These are phyloP conservation scores for Conomelus anceps DNA, from an alignment of 2,888 invertebrate species.

Conservation along the genomic window DNA sequence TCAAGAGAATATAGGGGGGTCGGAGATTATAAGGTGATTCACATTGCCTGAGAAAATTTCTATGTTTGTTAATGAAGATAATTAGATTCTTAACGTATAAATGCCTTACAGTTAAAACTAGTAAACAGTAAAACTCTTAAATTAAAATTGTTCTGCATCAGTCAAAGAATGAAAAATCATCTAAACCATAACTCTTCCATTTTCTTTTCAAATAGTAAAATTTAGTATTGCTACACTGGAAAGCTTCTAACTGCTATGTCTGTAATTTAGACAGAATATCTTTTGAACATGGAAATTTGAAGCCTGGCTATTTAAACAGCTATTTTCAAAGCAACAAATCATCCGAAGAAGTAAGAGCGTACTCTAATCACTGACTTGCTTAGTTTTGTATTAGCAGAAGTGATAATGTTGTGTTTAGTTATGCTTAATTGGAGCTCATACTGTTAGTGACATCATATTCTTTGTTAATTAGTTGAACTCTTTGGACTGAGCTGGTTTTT, in stretches of 20 bases:
- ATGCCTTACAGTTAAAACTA: too few species aligned
- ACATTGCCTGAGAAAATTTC: too few species aligned
- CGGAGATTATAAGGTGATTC: too few species aligned
- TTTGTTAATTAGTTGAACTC: neutral
- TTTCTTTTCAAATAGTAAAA: too few species aligned
- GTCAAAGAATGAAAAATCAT: too few species aligned
- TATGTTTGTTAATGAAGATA: too few species aligned
- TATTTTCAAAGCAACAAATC: neutral
- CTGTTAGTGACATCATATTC: neutral
- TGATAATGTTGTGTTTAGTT: slow-evolving; percentile 24
- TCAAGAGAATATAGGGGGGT: too few species aligned
- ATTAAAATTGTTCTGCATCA: too few species aligned
- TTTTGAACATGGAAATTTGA: neutral
- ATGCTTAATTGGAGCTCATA: neutral
- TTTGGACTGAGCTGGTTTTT: neutral
- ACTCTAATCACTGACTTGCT: neutral
- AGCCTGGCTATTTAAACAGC: neutral
- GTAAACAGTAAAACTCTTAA: too few species aligned
- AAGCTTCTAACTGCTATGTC: neutral
- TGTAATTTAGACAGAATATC: neutral
- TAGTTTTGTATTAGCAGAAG: slow-evolving; percentile 47
- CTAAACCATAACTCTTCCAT: too few species aligned
- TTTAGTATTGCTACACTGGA: too few species aligned
- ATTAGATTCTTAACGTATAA: too few species aligned
- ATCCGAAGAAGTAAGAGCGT: neutral